Base-by-base conservation (phyloP, 2,888 invertebrate species). In the Meandrusa payeni region DNA sequence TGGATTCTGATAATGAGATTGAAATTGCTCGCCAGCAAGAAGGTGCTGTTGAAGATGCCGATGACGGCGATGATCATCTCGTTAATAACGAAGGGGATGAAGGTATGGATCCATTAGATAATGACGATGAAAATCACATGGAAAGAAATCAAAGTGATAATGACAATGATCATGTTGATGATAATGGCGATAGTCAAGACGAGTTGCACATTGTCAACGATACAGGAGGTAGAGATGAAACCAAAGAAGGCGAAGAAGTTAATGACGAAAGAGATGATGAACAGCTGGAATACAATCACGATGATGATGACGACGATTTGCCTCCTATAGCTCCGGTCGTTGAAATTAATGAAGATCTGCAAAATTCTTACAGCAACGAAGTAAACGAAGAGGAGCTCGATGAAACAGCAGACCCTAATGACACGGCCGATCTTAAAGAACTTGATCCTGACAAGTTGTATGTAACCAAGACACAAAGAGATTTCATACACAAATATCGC, bases 1-100 rank as follows among this genome's bases (percentile, higher is more conserved):
- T 86, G 77, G 86, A 86, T 36, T 85, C 88, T 5, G 88, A 89
- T 22, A 82, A 85, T 57, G 88, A 88, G 64, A 83, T 87, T 24
- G 88, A 88, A 60, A 86, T 88, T 3, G 83, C 85, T 15, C 69
- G 80, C 2, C 76, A 83, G 43, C 73, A 72, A 52, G 72, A 70
- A 37, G 61, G 65, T 26, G 67, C 70, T 6, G 47, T 41, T 1
- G 69, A 68, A 5, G 61, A 52, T 5, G 72, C 69, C 2, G 29
- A 19, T 6, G 32, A 41, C 2, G 11, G 17, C n/a, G 26, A 32
- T n/a, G 33, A 39, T 23, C 15, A 39, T 6, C 33, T 33, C 6
- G 17, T 20, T 6, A 64, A 62, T 33, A 58, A 60, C 41, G 57
- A 52, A 34, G 54, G 54, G 36, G 61, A 67, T 11, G 64, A 61